Evolutionary conservation across 2,797 vertebrate genomes (phyloP), one percentile per base, ranked within the genome.

Genomic region (Bufotes viridis): DNA sequence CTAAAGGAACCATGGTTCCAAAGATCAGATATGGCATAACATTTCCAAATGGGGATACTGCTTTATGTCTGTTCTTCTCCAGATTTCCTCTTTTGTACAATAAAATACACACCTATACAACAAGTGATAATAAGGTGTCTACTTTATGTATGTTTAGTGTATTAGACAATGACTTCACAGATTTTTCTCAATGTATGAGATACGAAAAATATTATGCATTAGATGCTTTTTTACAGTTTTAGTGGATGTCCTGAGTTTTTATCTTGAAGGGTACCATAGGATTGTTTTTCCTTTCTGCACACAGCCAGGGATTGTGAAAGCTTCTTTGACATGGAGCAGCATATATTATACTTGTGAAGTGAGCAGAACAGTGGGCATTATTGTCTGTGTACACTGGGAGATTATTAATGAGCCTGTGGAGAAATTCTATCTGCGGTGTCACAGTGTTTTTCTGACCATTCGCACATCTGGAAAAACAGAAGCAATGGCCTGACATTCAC

Each of bases 391-490:
- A 87, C 90, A 82, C 90, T 92, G 90, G 90, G 90, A 92, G 92
- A 93, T 88, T 85, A 90, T 90, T 93, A 93, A 92, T 90, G 87
- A 91, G 88, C 58, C 91, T 87, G 82, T 93, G 93, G 93, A 92
- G 91, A 93, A 94, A 93, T 92, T 90, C 92, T 92, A 90, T 92
- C 92, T 90, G 86, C 89, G 91, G 92, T 92, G 91, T 91, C 92
- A 90, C 89, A 91, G 87, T 90, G 91, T 92, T 92, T 92, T 91
- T 92, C 61, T 90, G 86, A 87, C 69, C 79, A 91, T 26, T 88
- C 58, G 90, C 94, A 94, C 93, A 95, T 92, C 93, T 94, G 93
- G 91, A 92, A 94, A 94, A 94, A 93, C 92, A 94, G 90, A 89
- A 85, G 91, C 88, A 91, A 90, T 89, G 83, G 61, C 70, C 89